Evolutionary conservation across 1,140 invertebrate species (phyloP), one percentile per base, ranked within the genome.

Genomic region (Neodiprion lecontei): DNA sequence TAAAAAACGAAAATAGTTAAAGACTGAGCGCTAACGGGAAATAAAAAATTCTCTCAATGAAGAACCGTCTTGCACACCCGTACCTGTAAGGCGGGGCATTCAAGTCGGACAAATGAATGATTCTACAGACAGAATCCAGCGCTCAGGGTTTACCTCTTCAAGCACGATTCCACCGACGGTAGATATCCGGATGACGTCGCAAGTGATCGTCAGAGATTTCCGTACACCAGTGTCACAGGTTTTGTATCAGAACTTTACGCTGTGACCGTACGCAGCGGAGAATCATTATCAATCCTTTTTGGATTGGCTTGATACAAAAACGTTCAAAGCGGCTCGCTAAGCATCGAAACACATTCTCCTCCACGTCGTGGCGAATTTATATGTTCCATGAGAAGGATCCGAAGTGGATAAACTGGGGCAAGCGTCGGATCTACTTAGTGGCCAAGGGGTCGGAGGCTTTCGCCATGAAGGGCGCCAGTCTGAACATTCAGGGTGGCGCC

Each of bases 121-220:
- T 84, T 92, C 92, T n/a, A 91, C 93, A 17, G 8, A 4, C 53
- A 61, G 82, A 86, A 88, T 75, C 80, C 92, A 21, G 89, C 91
- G 48, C 92, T 93, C 86, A 93, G 93, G 92, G 92, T 92, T 1
- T 94, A 94, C 87, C 91, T 94, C 91, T 92, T 94, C 86, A 92
- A 92, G 80, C 93, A 94, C 85, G 93, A 94, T 82, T 93, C 92
- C 11, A 94, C 93, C 72, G 93, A 94, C 80, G 92, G 93, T 8
- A 79, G 84, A 53, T 93, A 89, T 86, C 90, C 92, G 76, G 92
- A 92, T 40, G 87, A 89, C 69, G 88, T 94, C 12, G 82, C 85
- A 68, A 73, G 86, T 94, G 21, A 85, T 92, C 67, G 88, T 94
- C 14, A 85, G 93, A 61, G n/a, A 9, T 14, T 53, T 14, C 50